phyloP scores from a whole-genome alignment of 2,797 vertebrate genomes.

The Molossus molossus region DNA sequence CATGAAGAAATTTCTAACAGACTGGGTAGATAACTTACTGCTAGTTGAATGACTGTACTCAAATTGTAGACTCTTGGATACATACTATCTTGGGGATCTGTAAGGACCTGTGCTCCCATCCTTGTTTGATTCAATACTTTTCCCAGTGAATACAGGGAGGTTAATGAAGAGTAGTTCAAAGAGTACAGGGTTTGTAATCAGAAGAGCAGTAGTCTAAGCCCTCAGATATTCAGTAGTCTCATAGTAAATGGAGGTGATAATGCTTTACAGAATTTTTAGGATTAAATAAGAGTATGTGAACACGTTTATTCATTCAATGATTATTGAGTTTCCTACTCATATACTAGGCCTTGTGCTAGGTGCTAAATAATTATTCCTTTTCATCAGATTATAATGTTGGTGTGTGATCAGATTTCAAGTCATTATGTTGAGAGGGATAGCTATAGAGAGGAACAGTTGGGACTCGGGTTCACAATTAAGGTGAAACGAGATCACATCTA shows the following conservation, averaged over 20 bases:
- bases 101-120: neutral
- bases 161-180: neutral
- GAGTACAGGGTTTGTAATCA: conserved; percentile 32
- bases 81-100: neutral
- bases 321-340: conserved; percentile 29
- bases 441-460: neutral
- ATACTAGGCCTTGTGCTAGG: neutral
- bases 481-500: neutral
- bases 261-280: conserved; percentile 41
- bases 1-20: conserved; percentile 48
- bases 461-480: conserved; percentile 52
- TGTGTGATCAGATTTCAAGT: conserved; percentile 39
- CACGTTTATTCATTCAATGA: conserved; percentile 4
- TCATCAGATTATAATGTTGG: neutral
- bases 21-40: neutral
- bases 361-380: neutral
- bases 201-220: conserved; percentile 21
- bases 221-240: neutral
- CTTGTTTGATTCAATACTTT: conserved; percentile 4
- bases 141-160: neutral
- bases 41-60: neutral
- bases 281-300: neutral
- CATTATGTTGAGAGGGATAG: neutral
- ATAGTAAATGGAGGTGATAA: conserved; percentile 6
- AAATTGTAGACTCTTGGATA: neutral